Evolutionary conservation across 2,113 vertebrate species (phyloP).

Genomic region (Chlamydotis undulata): DNA sequence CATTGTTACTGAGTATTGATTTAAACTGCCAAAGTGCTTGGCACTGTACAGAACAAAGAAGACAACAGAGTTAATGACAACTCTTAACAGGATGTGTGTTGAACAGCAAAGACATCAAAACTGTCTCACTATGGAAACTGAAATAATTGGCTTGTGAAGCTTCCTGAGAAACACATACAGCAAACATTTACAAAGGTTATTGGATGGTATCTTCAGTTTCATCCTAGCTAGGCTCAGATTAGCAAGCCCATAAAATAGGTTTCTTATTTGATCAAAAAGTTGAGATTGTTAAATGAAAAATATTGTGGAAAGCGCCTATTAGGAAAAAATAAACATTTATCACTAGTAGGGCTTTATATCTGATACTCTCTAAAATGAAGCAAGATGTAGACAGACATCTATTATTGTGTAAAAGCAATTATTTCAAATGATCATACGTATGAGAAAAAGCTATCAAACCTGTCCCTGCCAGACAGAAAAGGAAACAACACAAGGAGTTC

Average conservation of each 20-base stretch:
- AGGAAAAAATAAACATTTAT: not conserved
- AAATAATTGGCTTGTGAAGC: slow-evolving; percentile 40
- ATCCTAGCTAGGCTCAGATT: not conserved
- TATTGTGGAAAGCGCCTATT: not conserved
- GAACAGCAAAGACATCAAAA: slow-evolving; percentile 11
- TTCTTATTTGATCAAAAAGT: not conserved
- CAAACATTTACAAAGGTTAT: slow-evolving; percentile 22
- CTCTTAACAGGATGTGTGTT: not conserved
- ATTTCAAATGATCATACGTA: not conserved
- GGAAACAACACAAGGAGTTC: not conserved
- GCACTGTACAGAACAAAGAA: not conserved
- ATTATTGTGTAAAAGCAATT: not conserved
- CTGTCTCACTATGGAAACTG: slow-evolving; percentile 19
- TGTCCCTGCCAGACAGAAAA: not conserved
- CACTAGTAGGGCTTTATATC: not conserved
- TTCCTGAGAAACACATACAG: not conserved
- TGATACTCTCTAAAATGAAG: not conserved
- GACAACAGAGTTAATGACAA: slow-evolving; percentile 26
- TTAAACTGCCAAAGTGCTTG: not conserved
- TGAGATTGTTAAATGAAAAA: not conserved
- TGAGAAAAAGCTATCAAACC: not conserved
- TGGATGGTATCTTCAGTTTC: not conserved
- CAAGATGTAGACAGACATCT: not conserved
- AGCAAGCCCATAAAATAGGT: not conserved
- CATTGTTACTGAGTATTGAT: slow-evolving; percentile 1